Base-by-base conservation (phyloP, 2,797 vertebrate species). In the Poeciliopsis presidionis region DNA sequence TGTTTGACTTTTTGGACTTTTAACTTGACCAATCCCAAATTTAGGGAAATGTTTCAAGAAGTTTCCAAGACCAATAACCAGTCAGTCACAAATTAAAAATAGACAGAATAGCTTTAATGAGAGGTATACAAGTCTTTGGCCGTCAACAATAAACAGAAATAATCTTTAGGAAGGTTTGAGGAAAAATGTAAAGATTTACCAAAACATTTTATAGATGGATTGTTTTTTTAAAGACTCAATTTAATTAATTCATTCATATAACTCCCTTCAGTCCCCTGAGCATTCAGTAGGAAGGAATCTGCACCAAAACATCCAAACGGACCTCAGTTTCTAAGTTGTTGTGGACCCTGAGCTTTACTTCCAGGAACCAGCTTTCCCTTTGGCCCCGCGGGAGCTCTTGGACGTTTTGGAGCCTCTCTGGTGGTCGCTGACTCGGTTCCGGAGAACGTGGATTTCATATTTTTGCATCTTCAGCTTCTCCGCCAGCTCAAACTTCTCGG, bases 391-490 rank as follows among this genome's bases (percentile, higher is more conserved):
- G 53, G 88, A 84, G 7, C 88, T 91, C 91, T 96, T 96, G 30
- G 88, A 79, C 0, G 88, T 83, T 67, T 96, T 96, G 67, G 94
- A 93, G 83, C 91, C 93, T 53, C 94, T 92, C 91, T 96, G 95
- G 83, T 96, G 96, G 83, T 96, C 95, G 16, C 55, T 95, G 83
- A 96, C 95, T 11, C 96, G 90, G 90, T 96, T 96, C 1, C 94
- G 86, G 28, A 96, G 93, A 73, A 96, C 93, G 0, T 92, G 82
- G 83, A 96, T 95, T 53, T 96, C 95, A 18, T 96, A 96, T 90
- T 95, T 96, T 91, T 96, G 96, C 89, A 80, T 92, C 92, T 95
- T 96, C 72, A 96, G 93, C 87, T 93, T 93, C 72, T 96, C 96
- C 0, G 84, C 88, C 25, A 96, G 84, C 78, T 96, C 94, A 20